A percentile compares a stretch with the other conserved stretches of the same genome.
Evolutionary conservation across 2,113 vertebrate species (phyloP).

Genomic region (Cardinalis cardinalis): DNA sequence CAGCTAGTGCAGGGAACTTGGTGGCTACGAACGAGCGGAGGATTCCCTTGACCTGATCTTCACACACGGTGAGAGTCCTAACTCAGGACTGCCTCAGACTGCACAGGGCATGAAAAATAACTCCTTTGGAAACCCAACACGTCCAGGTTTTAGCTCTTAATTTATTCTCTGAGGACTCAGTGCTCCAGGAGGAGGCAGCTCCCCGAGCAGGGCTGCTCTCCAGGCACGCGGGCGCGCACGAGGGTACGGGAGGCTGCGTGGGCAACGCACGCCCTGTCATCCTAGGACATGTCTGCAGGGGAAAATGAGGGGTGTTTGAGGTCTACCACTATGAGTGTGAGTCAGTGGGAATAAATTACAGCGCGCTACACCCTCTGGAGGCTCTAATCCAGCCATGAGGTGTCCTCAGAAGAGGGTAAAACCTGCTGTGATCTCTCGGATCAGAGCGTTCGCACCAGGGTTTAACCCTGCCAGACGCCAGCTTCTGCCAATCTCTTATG

Average conservation of each 20-base stretch:
- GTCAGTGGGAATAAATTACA: conserved; percentile 47
- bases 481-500: neutral
- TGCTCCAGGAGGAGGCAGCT: neutral
- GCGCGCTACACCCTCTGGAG: neutral
- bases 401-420: conserved; percentile 31
- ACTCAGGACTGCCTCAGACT: neutral
- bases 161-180: neutral
- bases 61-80: neutral
- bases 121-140: neutral
- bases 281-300: neutral
- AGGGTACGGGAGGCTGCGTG: neutral
- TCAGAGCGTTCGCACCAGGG: neutral
- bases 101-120: neutral
- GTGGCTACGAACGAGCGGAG: accelerated
- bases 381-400: neutral
- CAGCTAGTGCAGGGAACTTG: neutral
- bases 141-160: neutral
- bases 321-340: conserved; percentile 29
- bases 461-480: neutral
- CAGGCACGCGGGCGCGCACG: neutral
- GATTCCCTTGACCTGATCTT: neutral
- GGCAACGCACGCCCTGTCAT: neutral
- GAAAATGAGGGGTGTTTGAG: neutral
- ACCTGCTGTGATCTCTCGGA: neutral
- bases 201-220: neutral